phyloP scores from a whole-genome alignment of 2,113 vertebrate species.

The Rhinogobius similis region DNA sequence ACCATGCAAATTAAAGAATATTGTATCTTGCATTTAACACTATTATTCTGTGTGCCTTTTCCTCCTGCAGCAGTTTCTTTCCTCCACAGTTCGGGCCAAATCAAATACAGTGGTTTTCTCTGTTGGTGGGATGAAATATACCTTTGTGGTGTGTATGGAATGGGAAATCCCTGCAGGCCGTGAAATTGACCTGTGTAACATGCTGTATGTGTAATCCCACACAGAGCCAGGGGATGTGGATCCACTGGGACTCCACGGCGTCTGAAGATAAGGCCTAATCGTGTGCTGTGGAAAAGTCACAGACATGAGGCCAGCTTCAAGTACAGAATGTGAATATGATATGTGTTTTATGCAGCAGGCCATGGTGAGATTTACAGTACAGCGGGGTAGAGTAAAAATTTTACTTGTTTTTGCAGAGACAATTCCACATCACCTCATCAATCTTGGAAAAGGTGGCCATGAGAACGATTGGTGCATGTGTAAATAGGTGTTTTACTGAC shows the following conservation, averaged over 20 bases:
- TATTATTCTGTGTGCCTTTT: background rate
- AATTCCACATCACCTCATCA: no score
- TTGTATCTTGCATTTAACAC: background rate
- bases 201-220: background rate
- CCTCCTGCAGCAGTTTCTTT: background rate
- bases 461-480: no score
- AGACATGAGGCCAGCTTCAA: background rate
- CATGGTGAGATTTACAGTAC: background rate
- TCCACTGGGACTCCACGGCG: background rate
- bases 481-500: no score
- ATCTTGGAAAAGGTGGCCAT: no score
- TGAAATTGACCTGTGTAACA: conserved; percentile 7
- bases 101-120: background rate
- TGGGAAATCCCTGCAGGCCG: background rate
- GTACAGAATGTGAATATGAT: background rate
- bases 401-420: background rate
- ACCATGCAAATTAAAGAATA: background rate
- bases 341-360: background rate
- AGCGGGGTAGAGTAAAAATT: background rate
- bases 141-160: background rate
- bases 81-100: background rate
- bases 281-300: background rate
- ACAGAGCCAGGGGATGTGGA: background rate
- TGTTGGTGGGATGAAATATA: background rate
- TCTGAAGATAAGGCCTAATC: conserved; percentile 2